Percentiles rank a stretch among this genome's conserved stretches.
These are phyloP conservation scores for Lophotriccus pileatus DNA, from an alignment of 2,797 vertebrate genomes.

Conservation along the genomic window DNA sequence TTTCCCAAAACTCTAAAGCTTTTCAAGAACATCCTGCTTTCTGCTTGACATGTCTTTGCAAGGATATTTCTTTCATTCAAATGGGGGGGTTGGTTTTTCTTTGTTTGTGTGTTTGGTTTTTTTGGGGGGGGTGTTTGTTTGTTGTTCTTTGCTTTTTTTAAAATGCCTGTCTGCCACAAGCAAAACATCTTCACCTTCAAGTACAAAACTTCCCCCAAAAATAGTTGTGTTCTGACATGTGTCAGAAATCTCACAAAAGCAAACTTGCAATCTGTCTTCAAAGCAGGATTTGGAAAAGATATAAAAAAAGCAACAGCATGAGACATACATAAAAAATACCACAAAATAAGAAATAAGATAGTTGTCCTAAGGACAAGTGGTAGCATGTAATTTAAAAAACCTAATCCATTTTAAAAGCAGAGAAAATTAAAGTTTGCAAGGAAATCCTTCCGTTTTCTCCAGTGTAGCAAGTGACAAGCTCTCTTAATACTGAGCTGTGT, in stretches of 20 bases:
- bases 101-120: background rate
- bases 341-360: background rate
- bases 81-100: background rate
- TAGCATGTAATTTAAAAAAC: background rate
- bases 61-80: background rate
- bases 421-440: background rate
- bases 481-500: background rate
- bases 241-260: background rate
- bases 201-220: background rate
- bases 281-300: background rate
- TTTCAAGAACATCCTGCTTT: background rate
- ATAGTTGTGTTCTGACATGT: background rate
- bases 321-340: background rate
- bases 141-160: background rate
- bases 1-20: background rate
- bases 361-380: background rate
- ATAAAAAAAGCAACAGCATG: background rate
- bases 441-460: background rate
- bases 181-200: background rate
- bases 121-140: background rate
- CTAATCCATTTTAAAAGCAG: background rate
- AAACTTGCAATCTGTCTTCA: background rate
- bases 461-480: background rate
- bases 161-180: background rate
- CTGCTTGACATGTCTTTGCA: background rate